These are phyloP conservation scores for Leptinotarsa defecta DNA, from an alignment of 1,140 invertebrate genomes.

Conservation along the genomic window DNA sequence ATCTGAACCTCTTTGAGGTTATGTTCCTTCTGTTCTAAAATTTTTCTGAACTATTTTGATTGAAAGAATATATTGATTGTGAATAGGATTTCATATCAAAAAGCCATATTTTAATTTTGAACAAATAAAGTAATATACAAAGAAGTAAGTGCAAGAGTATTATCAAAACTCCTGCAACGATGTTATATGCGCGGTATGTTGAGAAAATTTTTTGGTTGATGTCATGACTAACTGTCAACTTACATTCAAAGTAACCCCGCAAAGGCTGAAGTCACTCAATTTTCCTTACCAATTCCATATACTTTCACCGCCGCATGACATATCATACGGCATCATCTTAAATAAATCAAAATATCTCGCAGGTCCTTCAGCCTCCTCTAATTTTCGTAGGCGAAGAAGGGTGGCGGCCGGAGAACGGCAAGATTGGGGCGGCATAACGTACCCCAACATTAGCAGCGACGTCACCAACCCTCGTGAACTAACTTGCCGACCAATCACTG, in stretches of 20 bases:
- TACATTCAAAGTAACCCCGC: too few relatives aligned
- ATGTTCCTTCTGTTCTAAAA: too few relatives aligned
- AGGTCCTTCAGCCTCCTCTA: constrained; percentile 11
- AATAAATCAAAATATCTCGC: constrained; percentile 18
- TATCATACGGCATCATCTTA: constrained; percentile 8
- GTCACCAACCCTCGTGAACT: constrained; percentile 48
- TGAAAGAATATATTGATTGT: too few relatives aligned
- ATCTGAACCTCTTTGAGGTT: too few relatives aligned
- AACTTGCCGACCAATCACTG: constrained; percentile 52
- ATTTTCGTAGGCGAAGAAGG: constrained; percentile 19
- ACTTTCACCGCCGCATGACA: not conserved
- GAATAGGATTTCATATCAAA: too few relatives aligned
- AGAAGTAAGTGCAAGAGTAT: too few relatives aligned
- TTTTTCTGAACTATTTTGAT: not conserved
- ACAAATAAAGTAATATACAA: too few relatives aligned
- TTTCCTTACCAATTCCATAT: not conserved
- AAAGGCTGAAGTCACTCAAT: not conserved
- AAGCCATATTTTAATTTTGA: too few relatives aligned
- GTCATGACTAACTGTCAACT: too few relatives aligned
- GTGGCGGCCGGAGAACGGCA: not conserved
- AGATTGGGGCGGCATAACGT: constrained; percentile 22
- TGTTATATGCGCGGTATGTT: too few relatives aligned
- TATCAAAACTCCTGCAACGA: not conserved
- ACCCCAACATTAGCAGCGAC: constrained; percentile 28
- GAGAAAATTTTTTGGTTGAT: too few relatives aligned